Base-by-base conservation (phyloP, 1,140 invertebrate species). In the Brevipalpus yothersi region DNA sequence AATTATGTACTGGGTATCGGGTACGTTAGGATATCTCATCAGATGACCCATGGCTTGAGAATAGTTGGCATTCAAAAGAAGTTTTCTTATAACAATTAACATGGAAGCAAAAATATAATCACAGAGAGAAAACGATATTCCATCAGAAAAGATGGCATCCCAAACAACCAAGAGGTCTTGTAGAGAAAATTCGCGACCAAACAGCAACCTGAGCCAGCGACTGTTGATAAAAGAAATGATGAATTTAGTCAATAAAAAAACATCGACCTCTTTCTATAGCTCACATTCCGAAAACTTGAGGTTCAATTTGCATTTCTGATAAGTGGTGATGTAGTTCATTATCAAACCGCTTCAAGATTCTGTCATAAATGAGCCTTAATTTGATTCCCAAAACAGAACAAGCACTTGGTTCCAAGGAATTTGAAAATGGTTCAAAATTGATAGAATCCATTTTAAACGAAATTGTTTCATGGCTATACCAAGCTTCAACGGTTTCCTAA, bases 201-300 rank as follows among this genome's bases (percentile, higher is more conserved):
- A 86, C 2, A 86, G 69, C 45, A 86, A 68, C 12, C 84, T 75
- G 12, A 86, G 69, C 84, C 84, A 86, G 1, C 84, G 81, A 62
- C 83, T 85, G 70, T 0, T 43, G 15, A 60, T 39, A 56, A 64
- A 10, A 60, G 39, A 56, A 42, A 17, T 31, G 41, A 61, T 12
- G 19, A 21, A 62, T 15, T 23, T 60, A 62, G 53, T 31, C 49
- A 12, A 47, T 23, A 41, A 54, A 12, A 49, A 15, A 61, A 51
- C 55, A n/a, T 23, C 17, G 41, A 60, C 76, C 5, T 3, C n/a
- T n/a, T 51, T 51, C 1, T 8, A 11, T 51, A 12, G 5, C 81
- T 76, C 69, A 84, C 82, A 86, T 85, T 63, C 83, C 84, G 72
- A 83, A 86, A 39, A 85, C 75, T 66, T 84, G 81, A 66, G 84